Evolutionary conservation across 2,113 vertebrate species (phyloP).

Genomic region (Accipiter cooperii): DNA sequence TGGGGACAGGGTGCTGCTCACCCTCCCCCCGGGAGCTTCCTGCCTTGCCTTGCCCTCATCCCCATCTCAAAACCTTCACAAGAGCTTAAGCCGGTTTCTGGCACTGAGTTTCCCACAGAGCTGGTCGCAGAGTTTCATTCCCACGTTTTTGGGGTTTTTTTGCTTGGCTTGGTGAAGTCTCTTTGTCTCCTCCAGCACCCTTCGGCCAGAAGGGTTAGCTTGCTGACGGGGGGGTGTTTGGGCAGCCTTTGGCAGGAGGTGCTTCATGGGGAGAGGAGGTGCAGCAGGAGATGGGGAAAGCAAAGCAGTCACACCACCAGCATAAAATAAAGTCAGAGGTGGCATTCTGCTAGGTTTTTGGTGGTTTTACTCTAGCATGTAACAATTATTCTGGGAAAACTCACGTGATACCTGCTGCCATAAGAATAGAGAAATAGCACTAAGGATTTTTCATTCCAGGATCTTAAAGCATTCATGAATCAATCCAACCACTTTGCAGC

Average conservation of each 20-base stretch:
- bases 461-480: background rate
- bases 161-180: background rate
- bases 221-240: background rate
- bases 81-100: background rate
- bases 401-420: fast-evolving
- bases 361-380: background rate
- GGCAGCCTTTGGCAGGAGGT: background rate
- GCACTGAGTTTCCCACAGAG: background rate
- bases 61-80: background rate
- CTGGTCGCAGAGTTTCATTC: background rate
- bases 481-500: background rate
- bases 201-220: background rate
- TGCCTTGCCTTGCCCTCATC: slow-evolving; percentile 28
- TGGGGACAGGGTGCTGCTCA: background rate
- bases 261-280: background rate
- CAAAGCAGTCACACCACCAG: background rate
- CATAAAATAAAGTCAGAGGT: background rate
- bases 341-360: background rate
- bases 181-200: background rate
- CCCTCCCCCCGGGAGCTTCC: slow-evolving; percentile 18
- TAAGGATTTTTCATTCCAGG: background rate
- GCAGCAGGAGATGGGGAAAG: background rate
- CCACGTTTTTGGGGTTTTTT: background rate
- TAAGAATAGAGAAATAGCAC: background rate
- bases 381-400: background rate